Conservation (phyloP, 1,140 invertebrate genomes). For the Aphelinus certus region DNA sequence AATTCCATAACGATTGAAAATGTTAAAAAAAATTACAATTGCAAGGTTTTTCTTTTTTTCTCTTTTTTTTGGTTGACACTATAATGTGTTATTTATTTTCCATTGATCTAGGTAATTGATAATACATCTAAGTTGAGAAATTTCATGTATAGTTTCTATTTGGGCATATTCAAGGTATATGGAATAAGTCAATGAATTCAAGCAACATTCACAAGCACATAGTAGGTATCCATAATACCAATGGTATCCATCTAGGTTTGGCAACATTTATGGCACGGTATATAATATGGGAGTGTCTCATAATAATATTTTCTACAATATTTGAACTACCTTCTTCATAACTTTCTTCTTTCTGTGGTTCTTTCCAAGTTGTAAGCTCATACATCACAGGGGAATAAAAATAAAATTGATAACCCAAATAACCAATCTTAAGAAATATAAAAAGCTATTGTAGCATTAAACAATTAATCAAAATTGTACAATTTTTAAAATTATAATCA, state of each 20-base stretch:
- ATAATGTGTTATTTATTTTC: slow-evolving; percentile 13
- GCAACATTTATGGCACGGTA: slow-evolving; percentile 48
- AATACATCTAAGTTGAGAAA: slow-evolving; percentile 16
- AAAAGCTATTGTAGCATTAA: too few species aligned
- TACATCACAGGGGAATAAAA: slow-evolving; percentile 8
- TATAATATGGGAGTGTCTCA: slow-evolving; percentile 46
- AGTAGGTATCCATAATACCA: slow-evolving; percentile 23
- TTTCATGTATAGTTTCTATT: background rate
- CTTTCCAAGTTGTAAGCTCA: slow-evolving; percentile 17
- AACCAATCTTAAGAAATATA: background rate
- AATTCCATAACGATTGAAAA: slow-evolving; percentile 4
- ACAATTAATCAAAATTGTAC: background rate
- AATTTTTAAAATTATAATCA: background rate
- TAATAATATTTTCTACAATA: slow-evolving; percentile 38
- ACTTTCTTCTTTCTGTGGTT: slow-evolving; percentile 13
- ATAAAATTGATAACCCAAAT: slow-evolving; percentile 9
- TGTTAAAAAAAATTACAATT: background rate
- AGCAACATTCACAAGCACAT: slow-evolving; percentile 31
- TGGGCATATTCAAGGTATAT: background rate
- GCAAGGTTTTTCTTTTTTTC: background rate
- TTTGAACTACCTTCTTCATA: slow-evolving; percentile 24
- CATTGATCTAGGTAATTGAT: slow-evolving; percentile 25
- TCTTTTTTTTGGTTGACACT: background rate
- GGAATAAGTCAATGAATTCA: slow-evolving; percentile 9
- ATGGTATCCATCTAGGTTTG: slow-evolving; percentile 34